Conservation (phyloP, 2,888 invertebrate species). For the Trissoscelio sp. region DNA sequence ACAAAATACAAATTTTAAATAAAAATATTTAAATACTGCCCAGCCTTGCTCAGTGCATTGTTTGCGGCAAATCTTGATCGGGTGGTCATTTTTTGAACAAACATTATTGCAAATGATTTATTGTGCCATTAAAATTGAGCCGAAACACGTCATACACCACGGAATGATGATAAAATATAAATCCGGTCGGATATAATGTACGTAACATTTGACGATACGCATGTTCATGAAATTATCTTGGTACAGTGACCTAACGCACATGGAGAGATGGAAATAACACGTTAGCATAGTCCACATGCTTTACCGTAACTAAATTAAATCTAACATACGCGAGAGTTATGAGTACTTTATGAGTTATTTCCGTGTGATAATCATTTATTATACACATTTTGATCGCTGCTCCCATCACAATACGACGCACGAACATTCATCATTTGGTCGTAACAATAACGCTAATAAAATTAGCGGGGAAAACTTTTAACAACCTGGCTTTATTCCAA, state of each 20-base stretch:
- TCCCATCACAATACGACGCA: constrained; percentile 13
- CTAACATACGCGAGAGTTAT: constrained; percentile 55
- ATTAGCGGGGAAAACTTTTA: constrained; percentile 1
- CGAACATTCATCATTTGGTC: constrained; percentile 30
- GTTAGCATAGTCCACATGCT: constrained; percentile 49
- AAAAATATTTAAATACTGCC: too few relatives aligned
- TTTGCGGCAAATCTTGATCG: constrained; percentile 17
- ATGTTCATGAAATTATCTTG: constrained; percentile 75
- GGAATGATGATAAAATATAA: constrained; percentile 26
- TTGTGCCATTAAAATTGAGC: constrained; percentile 29
- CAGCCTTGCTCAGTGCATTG: constrained; percentile 1
- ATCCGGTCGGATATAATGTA: constrained; percentile 6
- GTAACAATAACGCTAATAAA: constrained; percentile 26
- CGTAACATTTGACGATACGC: constrained; percentile 45
- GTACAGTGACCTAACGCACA: constrained; percentile 75
- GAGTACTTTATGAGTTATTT: constrained; percentile 56
- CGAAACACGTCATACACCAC: neutral
- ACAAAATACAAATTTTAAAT: too few relatives aligned
- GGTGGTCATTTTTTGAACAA: constrained; percentile 1
- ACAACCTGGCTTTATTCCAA: constrained; percentile 15
- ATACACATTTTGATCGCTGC: constrained; percentile 45
- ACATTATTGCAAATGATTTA: constrained; percentile 42
- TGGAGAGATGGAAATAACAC: constrained; percentile 76
- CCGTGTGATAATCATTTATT: constrained; percentile 57
- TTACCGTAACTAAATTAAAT: constrained; percentile 55